Conservation (phyloP, 2,797 vertebrate genomes). For the Rhyacichthys aspro region DNA sequence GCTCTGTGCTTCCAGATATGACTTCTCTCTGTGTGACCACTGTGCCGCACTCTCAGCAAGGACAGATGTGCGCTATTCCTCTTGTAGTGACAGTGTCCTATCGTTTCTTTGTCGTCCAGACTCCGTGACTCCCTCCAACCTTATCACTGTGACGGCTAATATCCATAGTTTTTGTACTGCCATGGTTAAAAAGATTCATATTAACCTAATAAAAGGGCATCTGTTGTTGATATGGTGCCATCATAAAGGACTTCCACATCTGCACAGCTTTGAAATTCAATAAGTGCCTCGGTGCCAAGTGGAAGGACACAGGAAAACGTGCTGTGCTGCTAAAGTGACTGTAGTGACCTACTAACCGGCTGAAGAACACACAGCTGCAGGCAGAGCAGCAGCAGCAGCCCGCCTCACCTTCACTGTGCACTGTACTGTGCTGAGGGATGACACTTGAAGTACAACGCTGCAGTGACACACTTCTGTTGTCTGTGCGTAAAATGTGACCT, state of each 20-base stretch:
- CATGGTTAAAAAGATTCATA: slow-evolving; percentile 3
- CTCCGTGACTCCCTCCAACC: not conserved
- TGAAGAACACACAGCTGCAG: slow-evolving; percentile 13
- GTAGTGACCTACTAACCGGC: slow-evolving; percentile 56
- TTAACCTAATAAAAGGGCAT: slow-evolving; percentile 21
- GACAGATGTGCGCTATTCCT: slow-evolving; percentile 26
- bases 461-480: slow-evolving; percentile 34
- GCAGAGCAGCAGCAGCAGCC: slow-evolving; percentile 36
- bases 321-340: slow-evolving; percentile 29
- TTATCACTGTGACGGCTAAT: too few species aligned
- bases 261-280: slow-evolving; percentile 26
- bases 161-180: slow-evolving; percentile 3
- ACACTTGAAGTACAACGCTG: slow-evolving; percentile 27
- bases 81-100: slow-evolving; percentile 9
- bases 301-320: slow-evolving; percentile 25
- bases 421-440: slow-evolving; percentile 44
- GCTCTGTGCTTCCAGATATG: slow-evolving; percentile 17
- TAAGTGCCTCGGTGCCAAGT: slow-evolving; percentile 11
- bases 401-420: slow-evolving; percentile 43
- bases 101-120: not conserved
- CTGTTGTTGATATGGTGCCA: slow-evolving; percentile 3
- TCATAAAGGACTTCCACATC: slow-evolving; percentile 13
- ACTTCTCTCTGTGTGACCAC: slow-evolving; percentile 14
- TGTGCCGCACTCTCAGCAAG: not conserved
- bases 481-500: slow-evolving; percentile 44